Base-by-base conservation (phyloP, 2,888 invertebrate species). In the Suillia variegata region DNA sequence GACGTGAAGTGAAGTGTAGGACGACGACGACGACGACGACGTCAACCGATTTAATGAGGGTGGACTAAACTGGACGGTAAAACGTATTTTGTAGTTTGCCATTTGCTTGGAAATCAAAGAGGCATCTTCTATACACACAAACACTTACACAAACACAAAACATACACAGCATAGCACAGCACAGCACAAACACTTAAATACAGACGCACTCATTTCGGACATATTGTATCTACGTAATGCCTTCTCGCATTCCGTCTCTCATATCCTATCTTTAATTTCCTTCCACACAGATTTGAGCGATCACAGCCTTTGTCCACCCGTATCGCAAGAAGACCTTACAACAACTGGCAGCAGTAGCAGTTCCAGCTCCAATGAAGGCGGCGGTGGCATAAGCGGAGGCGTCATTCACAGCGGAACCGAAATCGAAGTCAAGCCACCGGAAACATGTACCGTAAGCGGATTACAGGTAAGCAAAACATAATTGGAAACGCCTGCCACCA, bases 401-500 rank as follows among this genome's bases (percentile, higher is more conserved):
- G 78, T 79, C 64, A 73, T 78, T 55, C 80, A 79, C 67, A 80
- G 82, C 66, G 78, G 78, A 57, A 81, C 83, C 20, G 80, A 82
- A 75, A 83, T 86, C 62, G 87, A 87, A 70, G 89, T 89, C 70
- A 86, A 88, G 33, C 87, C 89, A 67, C 76, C 80, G 59, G 80
- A 81, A 72, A 66, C 73, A 62, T 78, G 78, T 68, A 78, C 76
- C 58, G 77, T 78, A 71, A 77, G 75, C 73, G 86, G 89, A 66
- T 84, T 92, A 73, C 92, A 93, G 90, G 93, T 93, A 84, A 83
- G 73, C 74, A 64, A 63, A 70, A 73, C 67, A 68, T 71, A 71
- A 73, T 74, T 74, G 74, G 68, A 42, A 53, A 53, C 34, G 34
- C 33, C 38, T 49, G 34, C 33, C 38, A 42, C 15, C 45, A 18